phyloP scores from a whole-genome alignment of 2,888 invertebrate genomes.

The Drosophila austrosaltans region DNA sequence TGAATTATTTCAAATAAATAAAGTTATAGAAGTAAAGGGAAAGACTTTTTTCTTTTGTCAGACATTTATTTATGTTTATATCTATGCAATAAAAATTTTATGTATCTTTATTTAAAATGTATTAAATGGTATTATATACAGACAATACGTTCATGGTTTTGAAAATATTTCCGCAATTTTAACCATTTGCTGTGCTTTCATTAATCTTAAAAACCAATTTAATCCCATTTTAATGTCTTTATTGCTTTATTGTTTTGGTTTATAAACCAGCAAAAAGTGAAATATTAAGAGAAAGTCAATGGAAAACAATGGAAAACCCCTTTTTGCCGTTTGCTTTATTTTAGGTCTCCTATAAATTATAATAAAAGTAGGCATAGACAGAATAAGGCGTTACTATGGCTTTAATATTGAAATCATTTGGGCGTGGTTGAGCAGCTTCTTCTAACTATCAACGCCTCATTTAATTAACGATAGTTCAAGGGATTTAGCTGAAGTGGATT shows the following conservation, averaged over 20 bases:
- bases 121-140: not conserved
- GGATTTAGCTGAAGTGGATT: conserved; percentile 31
- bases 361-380: not conserved
- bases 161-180: not conserved
- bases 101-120: not conserved
- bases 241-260: not conserved
- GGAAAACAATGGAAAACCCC: not conserved
- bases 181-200: not conserved
- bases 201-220: not conserved
- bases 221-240: not conserved
- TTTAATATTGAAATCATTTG: conserved; percentile 32
- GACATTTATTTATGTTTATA: not conserved
- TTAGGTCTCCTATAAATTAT: not conserved
- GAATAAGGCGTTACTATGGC: not conserved
- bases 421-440: conserved; percentile 34
- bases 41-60: not conserved
- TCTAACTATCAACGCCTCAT: conserved; percentile 57
- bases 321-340: not conserved
- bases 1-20: not conserved
- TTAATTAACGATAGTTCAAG: conserved; percentile 61
- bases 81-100: not conserved
- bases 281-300: not conserved
- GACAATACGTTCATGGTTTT: not conserved
- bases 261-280: not conserved
- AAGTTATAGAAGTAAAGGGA: not conserved